Base-by-base conservation (phyloP, 1,140 invertebrate genomes). In the Pseudomyrmex cubaensis region DNA sequence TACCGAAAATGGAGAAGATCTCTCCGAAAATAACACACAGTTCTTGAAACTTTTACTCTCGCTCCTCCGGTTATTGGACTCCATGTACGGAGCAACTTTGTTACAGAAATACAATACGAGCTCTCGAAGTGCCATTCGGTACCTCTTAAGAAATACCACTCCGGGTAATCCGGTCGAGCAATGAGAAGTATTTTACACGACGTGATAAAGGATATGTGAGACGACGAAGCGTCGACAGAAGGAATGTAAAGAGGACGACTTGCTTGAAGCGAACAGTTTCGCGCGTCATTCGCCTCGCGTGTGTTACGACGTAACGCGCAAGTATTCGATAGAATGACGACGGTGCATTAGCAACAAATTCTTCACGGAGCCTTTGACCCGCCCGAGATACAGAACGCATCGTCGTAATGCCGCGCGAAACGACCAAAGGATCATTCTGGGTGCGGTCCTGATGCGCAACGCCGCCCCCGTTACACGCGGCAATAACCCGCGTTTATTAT, bases 121-220 rank as follows among this genome's bases (percentile, higher is more conserved):
- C 35, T 8, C 54, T 78, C 64, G 7, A 70, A 69, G 50, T 57
- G 35, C 48, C 52, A 48, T 64, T 20, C 52, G 44, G 57, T 61
- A 7, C 5, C 35, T 80, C 56, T 59, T 67, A 59, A 80, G 76
- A 80, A 35, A 35, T 35, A 2, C 66, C 44, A 70, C 76, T 70
- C 54, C 35, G 35, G 76, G 44, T 80, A 59, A 80, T 80, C 76
- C 72, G 59, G 76, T 72, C 54, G 44, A 25, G 25, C 54, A 44
- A 25, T 15, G 54, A 59, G 72, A 70, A 72, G 76, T 72, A 59
- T 72, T 64, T 80, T 46, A 17, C 54, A 48, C 20, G 76, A 72
- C 54, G 54, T 72, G 66, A 80, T 80, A 80, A 80, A 80, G 54
- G 54, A 80, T 69, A 80, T n/a, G 44, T 59, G 66, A 80, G 76